Evolutionary conservation across 92 coral and sea anemone species (phyloP).

Genomic region (Epizoanthus scotinus): DNA sequence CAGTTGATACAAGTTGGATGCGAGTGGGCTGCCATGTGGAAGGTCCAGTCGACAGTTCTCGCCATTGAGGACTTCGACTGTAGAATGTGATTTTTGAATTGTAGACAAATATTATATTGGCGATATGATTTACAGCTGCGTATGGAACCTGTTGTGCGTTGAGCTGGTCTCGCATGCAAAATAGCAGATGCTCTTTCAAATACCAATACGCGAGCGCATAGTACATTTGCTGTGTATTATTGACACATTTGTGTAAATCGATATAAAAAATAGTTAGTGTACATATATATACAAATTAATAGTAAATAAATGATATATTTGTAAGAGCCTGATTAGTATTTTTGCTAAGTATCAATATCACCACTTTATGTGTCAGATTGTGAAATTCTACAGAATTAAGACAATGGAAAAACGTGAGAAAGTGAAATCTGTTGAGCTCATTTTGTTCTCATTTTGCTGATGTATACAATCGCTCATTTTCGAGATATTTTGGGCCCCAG

Average conservation of each 20-base stretch:
- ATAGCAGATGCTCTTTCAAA: neutral
- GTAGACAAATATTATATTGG: neutral
- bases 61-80: neutral
- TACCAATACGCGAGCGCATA: neutral
- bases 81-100: no score
- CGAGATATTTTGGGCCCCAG: no score
- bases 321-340: neutral
- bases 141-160: neutral
- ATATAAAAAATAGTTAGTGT: neutral
- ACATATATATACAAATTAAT: neutral
- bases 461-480: no score
- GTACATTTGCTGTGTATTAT: neutral
- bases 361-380: no score
- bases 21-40: neutral
- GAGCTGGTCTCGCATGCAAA: slow-evolving; percentile 15
- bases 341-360: no score
- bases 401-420: no score
- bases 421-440: no score
- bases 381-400: no score
- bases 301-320: neutral
- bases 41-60: neutral
- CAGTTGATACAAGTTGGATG: neutral
- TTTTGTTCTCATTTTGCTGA: no score
- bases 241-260: neutral
- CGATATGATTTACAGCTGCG: neutral